Conservation (phyloP, 2,113 vertebrate genomes). For the Oenanthe oenanthe region DNA sequence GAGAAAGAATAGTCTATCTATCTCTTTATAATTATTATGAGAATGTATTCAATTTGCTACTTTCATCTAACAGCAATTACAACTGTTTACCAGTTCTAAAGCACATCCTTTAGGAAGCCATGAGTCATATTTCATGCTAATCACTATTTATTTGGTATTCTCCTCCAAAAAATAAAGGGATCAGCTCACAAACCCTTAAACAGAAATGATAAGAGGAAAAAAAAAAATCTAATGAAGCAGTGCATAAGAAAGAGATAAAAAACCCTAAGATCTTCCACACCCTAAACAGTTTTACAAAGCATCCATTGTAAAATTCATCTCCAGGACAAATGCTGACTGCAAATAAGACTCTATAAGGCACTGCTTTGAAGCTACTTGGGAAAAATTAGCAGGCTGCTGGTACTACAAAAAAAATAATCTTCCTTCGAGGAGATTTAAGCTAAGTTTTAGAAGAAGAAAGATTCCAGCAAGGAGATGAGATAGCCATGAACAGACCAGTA, state of each 20-base stretch:
- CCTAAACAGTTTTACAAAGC: constrained; percentile 5
- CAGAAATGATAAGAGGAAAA: constrained; percentile 11
- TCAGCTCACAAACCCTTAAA: constrained; percentile 42
- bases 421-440: neutral
- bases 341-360: constrained; percentile 26
- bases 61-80: constrained; percentile 68
- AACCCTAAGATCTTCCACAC: neutral
- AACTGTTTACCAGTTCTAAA: constrained; percentile 54
- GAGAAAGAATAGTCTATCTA: constrained; percentile 21
- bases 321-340: constrained; percentile 9
- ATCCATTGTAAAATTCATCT: constrained; percentile 14
- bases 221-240: neutral
- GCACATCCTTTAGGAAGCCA: constrained; percentile 36
- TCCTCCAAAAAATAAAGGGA: constrained; percentile 48
- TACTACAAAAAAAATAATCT: neutral
- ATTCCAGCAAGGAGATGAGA: neutral
- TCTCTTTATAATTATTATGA: constrained; percentile 44
- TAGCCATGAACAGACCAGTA: neutral
- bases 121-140: constrained; percentile 51
- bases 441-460: neutral
- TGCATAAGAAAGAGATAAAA: constrained; percentile 33
- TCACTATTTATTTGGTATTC: constrained; percentile 54
- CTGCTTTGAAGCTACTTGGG: constrained; percentile 17
- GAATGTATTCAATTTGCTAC: constrained; percentile 49
- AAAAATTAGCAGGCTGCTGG: neutral